Base-by-base conservation (phyloP, 2,797 vertebrate genomes). In the Geotrypetes seraphini region DNA sequence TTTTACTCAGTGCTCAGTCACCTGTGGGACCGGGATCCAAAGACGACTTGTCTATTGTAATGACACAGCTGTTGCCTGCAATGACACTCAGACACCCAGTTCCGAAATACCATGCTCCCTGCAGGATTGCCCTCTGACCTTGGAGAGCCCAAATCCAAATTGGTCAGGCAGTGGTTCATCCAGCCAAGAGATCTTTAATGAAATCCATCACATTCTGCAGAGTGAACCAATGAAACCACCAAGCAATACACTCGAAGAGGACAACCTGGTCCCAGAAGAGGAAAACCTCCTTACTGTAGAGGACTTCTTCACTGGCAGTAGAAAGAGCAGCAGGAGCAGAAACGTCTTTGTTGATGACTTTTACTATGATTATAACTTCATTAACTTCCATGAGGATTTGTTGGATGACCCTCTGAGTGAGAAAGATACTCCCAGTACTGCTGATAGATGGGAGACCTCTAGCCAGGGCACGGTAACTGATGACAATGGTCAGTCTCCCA, bases 351-450 rank as follows among this genome's bases (percentile, higher is more conserved):
- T 97, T 0, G 93, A 98, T 2, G 91, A 97, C 28, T 99, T 97
- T 60, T 99, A 98, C 65, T 99, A 99, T 0, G 93, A 99, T 56
- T 99, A 99, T 10, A 99, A 99, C 48, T 99, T 99, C 4, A 99
- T 99, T 47, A 91, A 86, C 55, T 99, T 99, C 60, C 96, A 99
- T 0, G 92, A 96, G 52, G 89, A 98, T 47, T 63, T 97, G 28
- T 81, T 85, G 0, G 77, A 90, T 8, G 79, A 83, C 9, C 69
- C 77, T 29, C 71, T 54, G 7, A 19, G 8, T 3, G 75, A 78
- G 19, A 66, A 46, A 0, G 46, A 15, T 4, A 0, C 12, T n/a
- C n/a, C n/a, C n/a, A n/a, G n/a, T n/a, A n/a, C n/a, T 22, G 12
- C 39, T 10, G 38, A 11, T 8, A 27, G 9, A 10, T 15, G 3